Base-by-base conservation (phyloP, 2,797 vertebrate genomes). In the Ctenopoma multispine region DNA sequence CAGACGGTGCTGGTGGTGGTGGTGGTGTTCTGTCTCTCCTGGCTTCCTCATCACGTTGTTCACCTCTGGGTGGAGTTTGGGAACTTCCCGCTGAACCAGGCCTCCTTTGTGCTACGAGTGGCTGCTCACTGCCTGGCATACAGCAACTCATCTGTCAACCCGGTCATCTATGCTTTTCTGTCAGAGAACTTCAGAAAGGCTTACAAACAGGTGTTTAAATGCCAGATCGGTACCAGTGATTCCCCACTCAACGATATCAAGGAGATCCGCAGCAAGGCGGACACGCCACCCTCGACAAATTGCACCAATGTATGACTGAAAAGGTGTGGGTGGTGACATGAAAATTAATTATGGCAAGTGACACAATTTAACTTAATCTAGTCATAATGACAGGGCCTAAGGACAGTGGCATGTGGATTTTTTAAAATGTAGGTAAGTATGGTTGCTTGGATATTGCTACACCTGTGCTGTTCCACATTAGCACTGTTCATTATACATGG, bases 171-270 rank as follows among this genome's bases (percentile, higher is more conserved):
- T 0, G 98, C 96, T 0, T 99, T 99, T 75, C 95, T 99, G 53
- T 99, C 98, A 0, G 98, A 99, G 91, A 99, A 99, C 91, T 99
- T 99, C 92, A 92, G 98, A 77, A 96, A 98, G 85, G 97, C 98
- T 13, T 99, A 99, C 80, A 97, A 96, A 84, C 97, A 99, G 90
- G 97, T 99, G 72, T 99, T 99, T 90, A 95, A 93, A 66, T 99
- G 98, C 75, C 95, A 92, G 75, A 81, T 93, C 13, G 82, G 90
- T 1, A 48, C 79, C 69, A 85, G 88, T 0, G 84, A 93, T 36
- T 94, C 94, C 0, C 93, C 94, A 14, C 91, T 93, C 61, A 94
- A 93, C 0, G 94, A 95, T 1, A 82, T 93, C 36, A 96, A 96
- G 83, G 96, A 97, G 73, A 95, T 93, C 50, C 96, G 92, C 79